Evolutionary conservation across 2,888 invertebrate species (phyloP), one percentile per base, ranked within the genome.

Genomic region (Seira musarum): DNA sequence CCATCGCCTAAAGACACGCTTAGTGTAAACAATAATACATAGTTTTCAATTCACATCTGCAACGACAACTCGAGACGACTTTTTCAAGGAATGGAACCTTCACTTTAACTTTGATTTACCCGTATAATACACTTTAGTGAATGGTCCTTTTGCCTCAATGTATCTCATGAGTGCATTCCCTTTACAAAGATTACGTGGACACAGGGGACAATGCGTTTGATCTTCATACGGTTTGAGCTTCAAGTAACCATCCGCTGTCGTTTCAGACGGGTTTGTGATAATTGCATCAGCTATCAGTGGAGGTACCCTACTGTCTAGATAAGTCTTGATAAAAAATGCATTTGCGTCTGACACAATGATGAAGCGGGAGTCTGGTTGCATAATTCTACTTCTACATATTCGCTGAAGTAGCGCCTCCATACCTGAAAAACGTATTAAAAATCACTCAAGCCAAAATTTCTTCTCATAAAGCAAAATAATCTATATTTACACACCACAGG

Each of bases 321-420:
- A 64, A n/a, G 80, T 82, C 2, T 71, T 71, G 25, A 85, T 83
- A 61, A 85, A 84, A 24, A 85, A 81, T 22, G 80, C 69, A 65
- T 85, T 95, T 0, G 94, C 92, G 89, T 95, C 95, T 71, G 94
- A 95, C 83, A 95, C 93, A 53, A 95, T 92, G 60, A 95, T 93
- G 21, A 93, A 89, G 10, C 78, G 22, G 1, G 80, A 77, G 2
- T 72, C 67, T 1, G 69, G 70, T 1, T 72, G 53, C 2, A 21
- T 15, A 5, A 24, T 15, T 10, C 69, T 46, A 0, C 69, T 49
- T n/a, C 24, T 53, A 19, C 19, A 40, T 35, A 83, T 69, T 67
- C 64, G n/a, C n/a, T n/a, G n/a, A n/a, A n/a, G n/a, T n/a, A n/a
- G n/a, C n/a, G n/a, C n/a, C n/a, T n/a, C n/a, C n/a, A n/a, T n/a